Evolutionary conservation across 1,140 invertebrate species (phyloP), one percentile per base, ranked within the genome.

Genomic region (Sminthurinus signatus): DNA sequence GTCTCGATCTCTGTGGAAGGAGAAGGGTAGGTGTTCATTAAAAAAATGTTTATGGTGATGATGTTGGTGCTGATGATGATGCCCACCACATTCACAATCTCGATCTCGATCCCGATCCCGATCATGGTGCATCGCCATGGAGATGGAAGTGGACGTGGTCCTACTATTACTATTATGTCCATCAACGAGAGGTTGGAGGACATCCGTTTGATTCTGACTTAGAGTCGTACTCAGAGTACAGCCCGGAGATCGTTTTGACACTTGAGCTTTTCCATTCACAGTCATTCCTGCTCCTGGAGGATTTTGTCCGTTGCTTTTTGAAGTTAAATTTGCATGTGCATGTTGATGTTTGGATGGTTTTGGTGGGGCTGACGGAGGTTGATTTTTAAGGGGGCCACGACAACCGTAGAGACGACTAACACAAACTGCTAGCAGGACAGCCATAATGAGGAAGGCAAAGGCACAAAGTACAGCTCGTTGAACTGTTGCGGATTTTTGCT

Each of bases 391-490:
- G 31, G 60, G 39, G 28, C 52, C 48, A 2, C 28, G 55, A 52
- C 64, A 67, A 2, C 62, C 65, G 27, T 65, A 65, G 14, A 64
- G 25, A 12, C 56, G 17, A 17, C 48, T 42, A 17, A 64, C 23
- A 25, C 59, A 60, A 31, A 65, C 44, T 19, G 60, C 39, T 1
- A 67, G 31, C 1, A 67, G 19, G 15, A 46, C 50, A 8, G 42
- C 48, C 0, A 70, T 15, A 36, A 65, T 59, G 15, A 70, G 23
- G 36, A 70, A 70, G 17, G 58, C 31, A 46, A 67, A 59, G 2
- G 57, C 44, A 50, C 57, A 67, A 1, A 70, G 39, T 39, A 67
- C 27, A 0, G 62, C 50, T 58, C 52, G 63, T 52, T 63, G 62
- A 25, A 65, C 62, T 58, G 39, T 29, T 3, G 62, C 58, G 5